Evolutionary conservation across 2,888 invertebrate genomes (phyloP), one percentile per base, ranked within the genome.

Genomic region (Cephus nigrinus): DNA sequence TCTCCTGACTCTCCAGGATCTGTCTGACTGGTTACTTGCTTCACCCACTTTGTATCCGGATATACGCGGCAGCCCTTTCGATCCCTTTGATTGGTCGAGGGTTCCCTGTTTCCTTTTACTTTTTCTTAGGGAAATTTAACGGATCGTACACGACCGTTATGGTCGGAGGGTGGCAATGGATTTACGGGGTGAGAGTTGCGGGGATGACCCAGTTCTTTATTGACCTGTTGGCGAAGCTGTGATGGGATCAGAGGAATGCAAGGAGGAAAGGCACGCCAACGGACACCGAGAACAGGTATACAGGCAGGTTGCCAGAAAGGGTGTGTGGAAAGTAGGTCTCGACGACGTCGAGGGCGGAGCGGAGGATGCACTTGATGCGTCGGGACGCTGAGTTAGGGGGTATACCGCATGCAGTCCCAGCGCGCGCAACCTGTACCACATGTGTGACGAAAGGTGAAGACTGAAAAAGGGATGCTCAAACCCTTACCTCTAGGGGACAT

Each of bases 121-220:
- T 31, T 55, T 23, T 23, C 9, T 55, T 55, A 55, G 23, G 55
- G 23, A 55, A 55, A 55, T 55, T 23, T 31, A 30, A 31, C 31
- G 12, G 11, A 32, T 32, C 15, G 12, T 71, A 71, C 71, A 32
- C 71, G 1, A 31, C 33, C 31, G 2, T 31, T 31, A 33, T 32
- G 23, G 71, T 31, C 31, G 15, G 1, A 12, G 31, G 71, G 23
- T 55, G 55, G 1, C 23, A 23, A 15, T 15, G 55, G 23, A 55
- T 23, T 55, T 55, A 55, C 23, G 55, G 23, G 55, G 55, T 23
- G 55, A 55, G 55, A 11, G 33, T 71, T 33, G 71, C 84, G 81
- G 80, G 86, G 85, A 81, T 90, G 89, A 89, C 89, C 89, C 82
- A 88, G 82, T 89, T 89, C 85, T 82, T 84, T 88, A 87, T 86